Conservation (phyloP, 92 coral and sea anemone species). For the Palythoa grandis region DNA sequence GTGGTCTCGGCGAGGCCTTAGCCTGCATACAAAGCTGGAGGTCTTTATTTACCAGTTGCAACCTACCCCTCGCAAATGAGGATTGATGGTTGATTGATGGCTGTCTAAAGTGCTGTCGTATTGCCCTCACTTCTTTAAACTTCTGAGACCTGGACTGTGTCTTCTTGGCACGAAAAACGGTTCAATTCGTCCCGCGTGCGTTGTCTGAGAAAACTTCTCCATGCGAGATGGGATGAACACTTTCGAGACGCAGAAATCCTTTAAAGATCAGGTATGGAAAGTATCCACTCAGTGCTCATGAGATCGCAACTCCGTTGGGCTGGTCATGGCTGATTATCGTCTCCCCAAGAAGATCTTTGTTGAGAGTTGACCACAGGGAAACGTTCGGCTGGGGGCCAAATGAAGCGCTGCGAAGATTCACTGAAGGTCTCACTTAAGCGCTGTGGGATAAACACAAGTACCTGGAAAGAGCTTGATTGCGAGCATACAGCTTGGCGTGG, state of each 20-base stretch:
- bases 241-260: neutral
- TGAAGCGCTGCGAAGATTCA: neutral
- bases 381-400: neutral
- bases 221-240: neutral
- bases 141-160: neutral
- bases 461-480: no score
- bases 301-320: constrained; percentile 2
- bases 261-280: neutral
- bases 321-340: neutral
- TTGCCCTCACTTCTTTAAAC: neutral
- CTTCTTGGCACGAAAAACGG: neutral
- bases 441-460: neutral
- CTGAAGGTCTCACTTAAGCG: neutral
- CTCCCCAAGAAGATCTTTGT: neutral
- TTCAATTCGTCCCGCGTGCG: constrained; percentile 23
- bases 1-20: neutral
- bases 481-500: no score
- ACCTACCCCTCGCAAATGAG: no score
- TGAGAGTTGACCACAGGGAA: neutral
- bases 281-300: neutral
- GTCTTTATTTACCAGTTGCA: no score
- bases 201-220: constrained; percentile 12
- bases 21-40: constrained; percentile 2
- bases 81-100: no score
- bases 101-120: neutral